Evolutionary conservation across 2,797 vertebrate genomes (phyloP), one percentile per base, ranked within the genome.

Genomic region (Toxotes lorentzi): DNA sequence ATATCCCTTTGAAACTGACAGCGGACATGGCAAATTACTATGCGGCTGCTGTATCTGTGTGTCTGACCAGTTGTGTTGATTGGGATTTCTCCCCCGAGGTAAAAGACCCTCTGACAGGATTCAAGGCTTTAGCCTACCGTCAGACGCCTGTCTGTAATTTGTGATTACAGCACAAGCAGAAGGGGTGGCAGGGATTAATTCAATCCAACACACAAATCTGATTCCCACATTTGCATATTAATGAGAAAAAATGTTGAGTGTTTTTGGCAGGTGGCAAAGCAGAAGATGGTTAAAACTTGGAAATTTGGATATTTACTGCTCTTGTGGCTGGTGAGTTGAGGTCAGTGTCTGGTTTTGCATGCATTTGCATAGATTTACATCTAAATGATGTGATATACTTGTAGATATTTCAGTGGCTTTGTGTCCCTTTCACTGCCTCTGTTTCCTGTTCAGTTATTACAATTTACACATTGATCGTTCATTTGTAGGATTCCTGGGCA

Each of bases 151-250:
- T 93, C 92, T 92, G 93, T 95, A 94, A 95, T 94, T 93, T 94
- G 88, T 95, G 94, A 95, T 95, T 94, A 95, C 93, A 93, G 91
- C 89, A 91, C 78, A 77, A 80, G 92, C 79, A 89, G 90, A 85
- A 81, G 75, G 84, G 92, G 93, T 87, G 89, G 90, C 87, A 83
- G 89, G 93, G 94, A 95, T 95, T 96, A 95, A 95, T 94, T 93
- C 91, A 93, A 94, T 94, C 94, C 93, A 91, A 80, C 79, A 81
- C 82, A 83, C 75, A 92, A 92, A 94, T 95, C 92, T 95, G 90
- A 95, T 94, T 93, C 92, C 88, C 83, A 88, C 83, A 96, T 96
- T 95, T 95, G 92, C 95, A 95, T 96, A 93, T 94, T 94, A 95
- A 95, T 95, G 88, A 95, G 91, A 92, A 92, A 85, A 91, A 89